Evolutionary conservation across 2,888 invertebrate species (phyloP).

Genomic region (Piscicola geometra): DNA sequence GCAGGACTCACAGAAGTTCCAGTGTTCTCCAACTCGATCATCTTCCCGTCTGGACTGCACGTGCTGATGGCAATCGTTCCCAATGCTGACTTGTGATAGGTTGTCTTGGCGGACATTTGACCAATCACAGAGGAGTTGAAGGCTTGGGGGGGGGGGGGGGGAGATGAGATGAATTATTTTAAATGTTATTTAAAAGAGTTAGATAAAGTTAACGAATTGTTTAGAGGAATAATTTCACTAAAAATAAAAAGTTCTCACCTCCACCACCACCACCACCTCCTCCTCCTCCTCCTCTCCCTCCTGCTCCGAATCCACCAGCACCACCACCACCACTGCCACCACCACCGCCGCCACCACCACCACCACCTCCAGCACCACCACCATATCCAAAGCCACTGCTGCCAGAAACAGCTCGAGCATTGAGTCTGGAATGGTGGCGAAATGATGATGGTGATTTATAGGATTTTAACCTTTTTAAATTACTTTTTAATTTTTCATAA

Average conservation of each 20-base stretch:
- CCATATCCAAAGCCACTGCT: constrained; percentile 18
- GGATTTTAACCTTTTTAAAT: not conserved
- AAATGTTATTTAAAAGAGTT: no score
- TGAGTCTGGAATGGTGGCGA: constrained; percentile 3
- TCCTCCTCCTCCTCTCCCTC: not conserved
- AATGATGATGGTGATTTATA: not conserved
- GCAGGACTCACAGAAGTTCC: constrained; percentile 51
- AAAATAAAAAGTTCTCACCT: no score
- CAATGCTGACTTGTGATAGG: constrained; percentile 52
- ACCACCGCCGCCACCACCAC: constrained; percentile 18
- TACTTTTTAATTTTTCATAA: not conserved
- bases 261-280: not conserved
- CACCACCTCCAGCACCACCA: constrained; percentile 23
- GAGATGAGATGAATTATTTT: not conserved
- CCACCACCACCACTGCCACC: constrained; percentile 20
- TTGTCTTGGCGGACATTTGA: constrained; percentile 60
- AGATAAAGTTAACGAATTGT: no score
- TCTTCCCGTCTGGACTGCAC: constrained; percentile 58
- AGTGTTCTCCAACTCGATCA: constrained; percentile 58
- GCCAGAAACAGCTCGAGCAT: constrained; percentile 2
- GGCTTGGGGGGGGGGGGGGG: constrained; percentile 4
- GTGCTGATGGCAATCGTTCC: constrained; percentile 47
- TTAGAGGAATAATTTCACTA: no score
- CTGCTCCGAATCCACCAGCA: constrained; percentile 26
- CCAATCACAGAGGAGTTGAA: constrained; percentile 41